These are phyloP conservation scores for Cyphomyrus discorhynchus DNA, from an alignment of 2,113 vertebrate species.

Conservation along the genomic window DNA sequence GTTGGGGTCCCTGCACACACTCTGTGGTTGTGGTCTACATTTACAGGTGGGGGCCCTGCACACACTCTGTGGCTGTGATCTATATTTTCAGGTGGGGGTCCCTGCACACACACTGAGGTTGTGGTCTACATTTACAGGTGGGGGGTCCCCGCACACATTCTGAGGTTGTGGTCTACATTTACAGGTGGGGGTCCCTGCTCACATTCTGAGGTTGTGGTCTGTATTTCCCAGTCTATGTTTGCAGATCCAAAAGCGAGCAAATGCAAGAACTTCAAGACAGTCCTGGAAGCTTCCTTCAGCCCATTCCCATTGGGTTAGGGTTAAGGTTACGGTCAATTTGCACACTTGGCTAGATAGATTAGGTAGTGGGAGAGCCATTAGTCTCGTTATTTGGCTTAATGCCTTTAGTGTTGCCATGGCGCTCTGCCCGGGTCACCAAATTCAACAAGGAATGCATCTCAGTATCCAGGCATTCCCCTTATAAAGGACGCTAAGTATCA, in stretches of 20 bases:
- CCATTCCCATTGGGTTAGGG: background rate
- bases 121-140: background rate
- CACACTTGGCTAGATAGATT: background rate
- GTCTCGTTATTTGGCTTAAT: background rate
- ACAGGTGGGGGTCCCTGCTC: background rate
- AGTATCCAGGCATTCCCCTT: background rate
- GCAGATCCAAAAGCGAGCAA: background rate
- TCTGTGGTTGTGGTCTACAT: background rate
- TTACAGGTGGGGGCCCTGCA: background rate
- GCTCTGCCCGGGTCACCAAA: background rate
- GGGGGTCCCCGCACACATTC: background rate
- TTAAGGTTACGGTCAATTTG: background rate
- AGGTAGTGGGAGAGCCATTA: background rate
- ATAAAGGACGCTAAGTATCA: background rate
- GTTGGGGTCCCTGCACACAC: background rate
- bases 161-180: background rate
- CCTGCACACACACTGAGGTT: background rate
- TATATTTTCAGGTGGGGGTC: background rate
- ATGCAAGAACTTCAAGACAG: background rate
- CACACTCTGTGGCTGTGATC: background rate
- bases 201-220: background rate
- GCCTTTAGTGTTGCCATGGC: background rate
- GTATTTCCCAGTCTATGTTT: background rate
- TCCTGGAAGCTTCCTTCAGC: background rate
- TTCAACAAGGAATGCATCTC: background rate